Percentiles rank a stretch among this genome's conserved stretches.
Evolutionary conservation across 2,888 invertebrate genomes (phyloP).

Genomic region (Drosophila emarginata): DNA sequence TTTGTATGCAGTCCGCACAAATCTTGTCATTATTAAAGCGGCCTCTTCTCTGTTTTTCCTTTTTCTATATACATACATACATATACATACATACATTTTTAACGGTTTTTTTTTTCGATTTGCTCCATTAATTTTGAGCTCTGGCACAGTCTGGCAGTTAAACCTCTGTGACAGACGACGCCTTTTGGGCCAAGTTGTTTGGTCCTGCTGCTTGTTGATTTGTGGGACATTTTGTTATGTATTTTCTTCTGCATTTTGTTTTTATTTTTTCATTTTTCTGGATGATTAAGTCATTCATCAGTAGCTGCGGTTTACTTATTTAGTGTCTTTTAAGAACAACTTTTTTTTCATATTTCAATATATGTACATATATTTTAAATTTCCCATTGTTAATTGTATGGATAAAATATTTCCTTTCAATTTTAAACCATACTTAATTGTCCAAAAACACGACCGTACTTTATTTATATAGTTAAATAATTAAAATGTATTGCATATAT

Average conservation of each 20-base stretch:
- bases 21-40: conserved; percentile 72
- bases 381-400: not conserved
- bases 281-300: conserved; percentile 75
- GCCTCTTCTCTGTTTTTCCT: conserved; percentile 10
- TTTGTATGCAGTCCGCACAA: conserved; percentile 72
- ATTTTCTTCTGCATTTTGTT: too few relatives aligned
- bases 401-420: too few relatives aligned
- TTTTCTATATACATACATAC: conserved; percentile 16
- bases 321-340: not conserved
- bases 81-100: conserved; percentile 42
- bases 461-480: too few relatives aligned
- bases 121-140: conserved; percentile 70
- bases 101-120: conserved; percentile 59
- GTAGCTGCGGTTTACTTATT: conserved; percentile 5
- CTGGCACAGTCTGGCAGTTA: conserved; percentile 43
- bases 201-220: conserved; percentile 66
- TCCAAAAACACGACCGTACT: too few relatives aligned
- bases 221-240: conserved; percentile 58
- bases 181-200: conserved; percentile 39
- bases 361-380: not conserved
- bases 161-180: conserved; percentile 60
- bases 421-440: too few relatives aligned
- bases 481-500: too few relatives aligned
- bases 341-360: not conserved
- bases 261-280: conserved; percentile 46